Evolutionary conservation across 2,888 invertebrate genomes (phyloP), one percentile per base, ranked within the genome.

Genomic region (Loripinus fragilis): DNA sequence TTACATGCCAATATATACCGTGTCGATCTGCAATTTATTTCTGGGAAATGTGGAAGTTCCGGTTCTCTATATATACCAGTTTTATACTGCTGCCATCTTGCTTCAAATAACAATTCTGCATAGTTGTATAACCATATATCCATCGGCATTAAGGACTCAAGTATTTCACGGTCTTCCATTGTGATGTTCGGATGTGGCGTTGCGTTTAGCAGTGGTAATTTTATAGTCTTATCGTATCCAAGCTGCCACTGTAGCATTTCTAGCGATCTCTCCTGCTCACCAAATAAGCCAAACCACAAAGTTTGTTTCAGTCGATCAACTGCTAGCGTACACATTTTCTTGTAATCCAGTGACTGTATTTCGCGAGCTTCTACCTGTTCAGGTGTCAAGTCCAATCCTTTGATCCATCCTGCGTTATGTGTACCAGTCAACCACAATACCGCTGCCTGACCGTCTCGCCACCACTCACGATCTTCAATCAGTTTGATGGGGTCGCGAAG

Each of bases 231-330:
- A 12, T 23, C 23, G 25, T 55, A 55, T 5, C 55, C 55, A 28
- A 55, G 23, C 55, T 55, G 55, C 55, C 25, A 23, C 28, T 55
- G 55, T 28, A 55, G 25, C 55, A 55, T 55, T 55, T 55, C 55
- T 25, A 55, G 25, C 55, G 55, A 55, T 25, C 55, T 55, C 25
- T 55, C 25, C 28, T 23, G 55, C 3, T 55, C 55, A 55, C 55
- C 25, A 8, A 55, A 55, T 8, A 55, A 55, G 2, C 55, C 55
- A 28, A 55, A 55, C 55, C 55, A 55, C 28, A 55, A 25, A 8
- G 55, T 55, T 25, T 55, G 55, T 5, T 55, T 55, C 25, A 55
- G 25, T 15, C 55, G 55, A n/a, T 3, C 23, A n/a, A 23, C 55
- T 28, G 55, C 55, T n/a, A 25, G 3, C 5, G 5, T 55, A 15